Percentiles rank a stretch among this genome's conserved stretches.
These are phyloP conservation scores for Venustaconcha ellipsiformis DNA, from an alignment of 1,140 invertebrate genomes.

Conservation along the genomic window DNA sequence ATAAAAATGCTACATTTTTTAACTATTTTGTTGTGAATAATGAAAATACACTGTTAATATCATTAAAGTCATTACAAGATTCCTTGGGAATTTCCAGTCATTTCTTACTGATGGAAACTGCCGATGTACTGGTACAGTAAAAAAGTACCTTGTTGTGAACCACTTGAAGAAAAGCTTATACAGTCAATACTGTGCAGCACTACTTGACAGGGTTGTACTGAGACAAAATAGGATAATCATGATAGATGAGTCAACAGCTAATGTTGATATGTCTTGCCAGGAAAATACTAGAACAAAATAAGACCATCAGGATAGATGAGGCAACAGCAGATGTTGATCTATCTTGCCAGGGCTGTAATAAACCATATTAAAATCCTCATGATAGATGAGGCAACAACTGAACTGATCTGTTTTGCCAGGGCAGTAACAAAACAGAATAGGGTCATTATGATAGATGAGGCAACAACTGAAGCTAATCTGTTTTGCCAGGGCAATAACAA, in stretches of 20 bases:
- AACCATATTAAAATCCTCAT: constrained; percentile 71
- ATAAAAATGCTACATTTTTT: no score
- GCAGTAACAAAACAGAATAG: constrained; percentile 66
- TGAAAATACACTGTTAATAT: no score
- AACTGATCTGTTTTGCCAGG: constrained; percentile 75
- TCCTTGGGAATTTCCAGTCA: no score
- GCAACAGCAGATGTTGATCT: constrained; percentile 91
- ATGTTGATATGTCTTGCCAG: constrained; percentile 68
- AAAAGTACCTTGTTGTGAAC: no score
- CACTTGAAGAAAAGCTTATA: no score
- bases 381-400: constrained; percentile 92
- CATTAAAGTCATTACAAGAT: no score
- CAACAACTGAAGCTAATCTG: constrained; percentile 89
- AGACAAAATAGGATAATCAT: constrained; percentile 68
- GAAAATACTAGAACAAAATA: constrained; percentile 65
- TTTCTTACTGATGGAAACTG: no score
- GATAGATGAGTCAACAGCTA: constrained; percentile 92
- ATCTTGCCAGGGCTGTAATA: constrained; percentile 58
- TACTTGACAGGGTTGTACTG: no score
- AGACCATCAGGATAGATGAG: constrained; percentile 81
- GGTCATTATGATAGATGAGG: constrained; percentile 83
- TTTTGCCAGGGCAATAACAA: constrained; percentile 58
- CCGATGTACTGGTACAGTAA: no score
- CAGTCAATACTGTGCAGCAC: no score
- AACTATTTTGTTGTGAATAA: no score